phyloP scores from a whole-genome alignment of 2,888 invertebrate genomes.

The Ametastegia equiseti region DNA sequence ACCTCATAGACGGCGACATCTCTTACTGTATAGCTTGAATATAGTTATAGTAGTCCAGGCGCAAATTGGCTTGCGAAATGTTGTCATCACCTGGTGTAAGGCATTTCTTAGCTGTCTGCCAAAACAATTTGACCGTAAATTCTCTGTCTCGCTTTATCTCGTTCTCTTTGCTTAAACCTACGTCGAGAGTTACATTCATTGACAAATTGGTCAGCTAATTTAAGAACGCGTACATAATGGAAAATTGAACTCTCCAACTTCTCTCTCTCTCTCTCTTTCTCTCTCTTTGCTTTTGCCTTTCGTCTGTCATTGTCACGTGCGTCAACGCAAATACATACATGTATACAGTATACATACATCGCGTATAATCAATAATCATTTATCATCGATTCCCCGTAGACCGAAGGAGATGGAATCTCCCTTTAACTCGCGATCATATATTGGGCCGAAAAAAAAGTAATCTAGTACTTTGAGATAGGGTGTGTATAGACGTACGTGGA shows the following conservation, averaged over 20 bases:
- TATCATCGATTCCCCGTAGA: background rate
- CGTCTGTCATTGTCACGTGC: too few species aligned
- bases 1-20: conserved; percentile 25
- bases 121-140: conserved; percentile 40
- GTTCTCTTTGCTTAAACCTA: background rate
- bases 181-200: background rate
- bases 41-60: background rate
- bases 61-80: conserved; percentile 38
- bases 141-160: background rate
- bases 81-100: conserved; percentile 34
- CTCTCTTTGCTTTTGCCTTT: too few species aligned
- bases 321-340: too few species aligned
- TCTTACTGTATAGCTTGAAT: background rate
- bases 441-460: background rate
- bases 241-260: background rate
- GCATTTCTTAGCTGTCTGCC: conserved; percentile 31
- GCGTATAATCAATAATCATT: background rate
- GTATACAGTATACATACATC: too few species aligned
- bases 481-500: background rate
- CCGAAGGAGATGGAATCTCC: background rate
- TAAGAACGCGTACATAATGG: background rate
- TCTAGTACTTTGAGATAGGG: background rate
- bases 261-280: too few species aligned
- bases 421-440: background rate
- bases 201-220: conserved; percentile 21